A percentile compares a stretch with the other conserved stretches of the same genome.
Evolutionary conservation across 2,888 invertebrate genomes (phyloP).

Genomic region (Incurvaria masculella): DNA sequence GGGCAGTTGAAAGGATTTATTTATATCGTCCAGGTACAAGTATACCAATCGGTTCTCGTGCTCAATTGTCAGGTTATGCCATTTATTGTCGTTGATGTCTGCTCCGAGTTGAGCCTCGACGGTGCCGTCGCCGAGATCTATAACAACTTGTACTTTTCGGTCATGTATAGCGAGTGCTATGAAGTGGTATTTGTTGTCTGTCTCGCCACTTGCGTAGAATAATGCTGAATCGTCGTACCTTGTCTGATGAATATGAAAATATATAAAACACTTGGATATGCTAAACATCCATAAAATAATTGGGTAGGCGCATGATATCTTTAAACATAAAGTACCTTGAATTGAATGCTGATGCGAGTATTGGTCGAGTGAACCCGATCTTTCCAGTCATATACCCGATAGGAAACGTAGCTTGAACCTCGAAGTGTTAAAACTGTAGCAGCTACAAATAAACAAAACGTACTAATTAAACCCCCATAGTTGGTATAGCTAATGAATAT

Average conservation of each 20-base stretch:
- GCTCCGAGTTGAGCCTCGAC: conserved; percentile 66
- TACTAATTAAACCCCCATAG: too few relatives aligned
- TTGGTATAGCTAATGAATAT: not conserved
- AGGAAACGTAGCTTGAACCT: conserved; percentile 90
- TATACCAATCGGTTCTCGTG: conserved; percentile 72
- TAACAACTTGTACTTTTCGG: conserved; percentile 78
- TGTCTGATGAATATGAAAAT: conserved; percentile 56
- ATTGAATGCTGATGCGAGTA: conserved; percentile 84
- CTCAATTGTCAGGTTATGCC: conserved; percentile 88
- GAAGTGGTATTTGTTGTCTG: conserved; percentile 84
- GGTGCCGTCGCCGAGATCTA: conserved; percentile 82
- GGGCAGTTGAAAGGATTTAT: conserved; percentile 66
- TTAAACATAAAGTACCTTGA: conserved; percentile 59
- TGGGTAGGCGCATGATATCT: too few relatives aligned
- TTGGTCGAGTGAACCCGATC: conserved; percentile 85
- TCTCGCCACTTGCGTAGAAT: conserved; percentile 91
- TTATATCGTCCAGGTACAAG: conserved; percentile 73
- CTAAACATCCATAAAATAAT: too few relatives aligned
- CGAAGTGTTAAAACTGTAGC: conserved; percentile 83
- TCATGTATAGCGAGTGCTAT: conserved; percentile 84
- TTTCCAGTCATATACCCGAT: conserved; percentile 90
- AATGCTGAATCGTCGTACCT: conserved; percentile 88
- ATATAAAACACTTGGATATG: too few relatives aligned
- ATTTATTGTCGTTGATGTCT: conserved; percentile 69
- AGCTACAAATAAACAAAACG: conserved; percentile 68